Percentiles rank a stretch among this genome's conserved stretches.
Evolutionary conservation across 2,797 vertebrate species (phyloP).

Genomic region (Oryzias dopingdopingensis): DNA sequence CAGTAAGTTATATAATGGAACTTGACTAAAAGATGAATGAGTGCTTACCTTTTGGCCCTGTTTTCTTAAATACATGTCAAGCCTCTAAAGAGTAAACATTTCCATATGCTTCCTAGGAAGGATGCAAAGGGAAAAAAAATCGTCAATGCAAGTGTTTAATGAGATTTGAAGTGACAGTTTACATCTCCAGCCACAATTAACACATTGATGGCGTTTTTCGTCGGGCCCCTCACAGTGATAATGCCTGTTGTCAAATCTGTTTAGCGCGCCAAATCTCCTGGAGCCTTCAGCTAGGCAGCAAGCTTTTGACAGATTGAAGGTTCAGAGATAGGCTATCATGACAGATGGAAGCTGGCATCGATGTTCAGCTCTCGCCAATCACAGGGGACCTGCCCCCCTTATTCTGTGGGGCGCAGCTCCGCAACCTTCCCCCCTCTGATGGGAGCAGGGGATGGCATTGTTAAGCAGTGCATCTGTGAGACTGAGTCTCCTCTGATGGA

Average conservation of each 20-base stretch:
- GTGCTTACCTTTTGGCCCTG: not conserved
- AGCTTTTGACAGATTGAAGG: slow-evolving; percentile 99
- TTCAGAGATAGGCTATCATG: slow-evolving; percentile 99
- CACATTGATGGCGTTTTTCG: slow-evolving; percentile 96
- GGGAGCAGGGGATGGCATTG: slow-evolving; percentile 99
- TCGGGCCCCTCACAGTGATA: slow-evolving; percentile 98
- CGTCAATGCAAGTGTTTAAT: slow-evolving; percentile 91
- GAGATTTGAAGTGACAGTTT: slow-evolving; percentile 99
- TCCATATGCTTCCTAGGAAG: slow-evolving; percentile 83
- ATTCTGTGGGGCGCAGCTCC: slow-evolving; percentile 97
- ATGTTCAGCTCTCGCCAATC: slow-evolving; percentile 99
- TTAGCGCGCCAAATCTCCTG: slow-evolving; percentile 99
- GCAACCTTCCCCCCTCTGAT: slow-evolving; percentile 95
- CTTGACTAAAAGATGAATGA: slow-evolving; percentile 18
- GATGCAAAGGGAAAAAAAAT: slow-evolving; percentile 78
- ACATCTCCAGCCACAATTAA: slow-evolving; percentile 99
- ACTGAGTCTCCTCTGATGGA: slow-evolving; percentile 99
- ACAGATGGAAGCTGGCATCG: slow-evolving; percentile 99
- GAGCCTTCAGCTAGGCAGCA: slow-evolving; percentile 97
- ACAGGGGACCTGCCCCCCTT: slow-evolving; percentile 99
- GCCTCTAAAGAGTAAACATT: slow-evolving; percentile 68
- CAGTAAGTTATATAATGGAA: slow-evolving; percentile 1
- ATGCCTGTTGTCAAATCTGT: slow-evolving; percentile 99
- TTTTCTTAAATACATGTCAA: slow-evolving; percentile 10
- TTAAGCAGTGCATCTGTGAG: slow-evolving; percentile 99